Percentiles rank a stretch among this genome's conserved stretches.
Evolutionary conservation across 2,888 invertebrate species (phyloP).

Genomic region (Mayetiola destructor): DNA sequence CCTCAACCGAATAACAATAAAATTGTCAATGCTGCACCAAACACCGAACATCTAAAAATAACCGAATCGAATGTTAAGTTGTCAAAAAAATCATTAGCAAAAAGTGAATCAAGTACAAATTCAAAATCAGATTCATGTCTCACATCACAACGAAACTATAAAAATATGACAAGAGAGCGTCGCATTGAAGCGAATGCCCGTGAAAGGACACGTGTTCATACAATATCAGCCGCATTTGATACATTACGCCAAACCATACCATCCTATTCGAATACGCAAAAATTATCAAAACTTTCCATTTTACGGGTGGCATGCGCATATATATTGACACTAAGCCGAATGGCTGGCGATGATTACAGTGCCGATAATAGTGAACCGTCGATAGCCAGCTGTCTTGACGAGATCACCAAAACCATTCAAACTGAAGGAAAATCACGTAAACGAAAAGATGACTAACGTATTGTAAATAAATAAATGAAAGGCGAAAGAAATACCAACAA

Average conservation of each 20-base stretch:
- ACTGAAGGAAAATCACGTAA: conserved; percentile 79
- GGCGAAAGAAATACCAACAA: too few relatives aligned
- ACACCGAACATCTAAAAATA: not conserved
- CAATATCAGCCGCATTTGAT: conserved; percentile 90
- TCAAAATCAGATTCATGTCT: conserved; percentile 21
- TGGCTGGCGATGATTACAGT: conserved; percentile 55
- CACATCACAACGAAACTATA: conserved; percentile 73
- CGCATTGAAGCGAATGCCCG: conserved; percentile 89
- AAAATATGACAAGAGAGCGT: conserved; percentile 87
- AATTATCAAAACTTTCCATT: conserved; percentile 83
- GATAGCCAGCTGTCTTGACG: conserved; percentile 63
- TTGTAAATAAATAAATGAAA: not conserved
- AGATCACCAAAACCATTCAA: conserved; percentile 83
- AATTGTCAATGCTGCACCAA: not conserved
- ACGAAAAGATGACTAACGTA: conserved; percentile 56
- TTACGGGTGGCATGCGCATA: conserved; percentile 86
- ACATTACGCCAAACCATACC: conserved; percentile 72
- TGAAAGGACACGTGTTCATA: conserved; percentile 84
- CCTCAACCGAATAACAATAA: not conserved
- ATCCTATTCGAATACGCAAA: conserved; percentile 83
- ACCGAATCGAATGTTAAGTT: not conserved
- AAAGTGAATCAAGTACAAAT: not conserved
- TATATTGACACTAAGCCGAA: conserved; percentile 69
- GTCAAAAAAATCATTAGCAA: not conserved
- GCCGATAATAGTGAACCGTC: conserved; percentile 45